These are phyloP conservation scores for Nephrotoma flavescens DNA, from an alignment of 2,888 invertebrate genomes.

Conservation along the genomic window DNA sequence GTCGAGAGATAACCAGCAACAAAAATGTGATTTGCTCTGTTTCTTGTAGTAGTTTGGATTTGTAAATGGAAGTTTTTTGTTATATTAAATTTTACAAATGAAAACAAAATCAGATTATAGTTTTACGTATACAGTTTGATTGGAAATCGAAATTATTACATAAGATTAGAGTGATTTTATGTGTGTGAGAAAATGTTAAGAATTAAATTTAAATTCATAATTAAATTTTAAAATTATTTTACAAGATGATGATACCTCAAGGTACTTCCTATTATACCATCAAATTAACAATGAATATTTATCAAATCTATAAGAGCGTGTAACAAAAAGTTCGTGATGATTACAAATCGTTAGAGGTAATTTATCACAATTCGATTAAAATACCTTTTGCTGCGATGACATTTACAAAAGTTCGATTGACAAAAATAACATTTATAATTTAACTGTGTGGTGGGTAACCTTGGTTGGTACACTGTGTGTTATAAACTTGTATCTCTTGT, in stretches of 20 bases:
- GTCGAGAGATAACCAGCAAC: background rate
- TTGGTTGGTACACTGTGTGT: background rate
- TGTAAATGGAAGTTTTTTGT: background rate
- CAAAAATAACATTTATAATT: background rate
- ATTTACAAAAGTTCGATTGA: background rate
- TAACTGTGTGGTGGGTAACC: background rate
- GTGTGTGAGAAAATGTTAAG: background rate
- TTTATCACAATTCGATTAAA: background rate
- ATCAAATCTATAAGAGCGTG: background rate
- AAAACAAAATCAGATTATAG: too few relatives aligned
- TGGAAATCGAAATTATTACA: background rate
- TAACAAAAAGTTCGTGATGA: background rate
- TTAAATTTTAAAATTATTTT: background rate
- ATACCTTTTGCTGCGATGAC: background rate
- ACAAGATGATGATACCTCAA: background rate
- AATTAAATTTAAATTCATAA: background rate
- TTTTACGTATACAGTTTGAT: background rate
- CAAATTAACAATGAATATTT: background rate
- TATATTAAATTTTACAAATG: too few relatives aligned
- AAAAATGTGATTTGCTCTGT: background rate
- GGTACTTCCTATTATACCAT: background rate
- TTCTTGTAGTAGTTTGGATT: background rate
- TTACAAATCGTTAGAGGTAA: background rate
- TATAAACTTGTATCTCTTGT: background rate
- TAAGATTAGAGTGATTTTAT: background rate